A percentile compares a stretch with the other conserved stretches of the same genome.
Evolutionary conservation across 2,888 invertebrate species (phyloP).

Genomic region (Lepidochrysops patricia): DNA sequence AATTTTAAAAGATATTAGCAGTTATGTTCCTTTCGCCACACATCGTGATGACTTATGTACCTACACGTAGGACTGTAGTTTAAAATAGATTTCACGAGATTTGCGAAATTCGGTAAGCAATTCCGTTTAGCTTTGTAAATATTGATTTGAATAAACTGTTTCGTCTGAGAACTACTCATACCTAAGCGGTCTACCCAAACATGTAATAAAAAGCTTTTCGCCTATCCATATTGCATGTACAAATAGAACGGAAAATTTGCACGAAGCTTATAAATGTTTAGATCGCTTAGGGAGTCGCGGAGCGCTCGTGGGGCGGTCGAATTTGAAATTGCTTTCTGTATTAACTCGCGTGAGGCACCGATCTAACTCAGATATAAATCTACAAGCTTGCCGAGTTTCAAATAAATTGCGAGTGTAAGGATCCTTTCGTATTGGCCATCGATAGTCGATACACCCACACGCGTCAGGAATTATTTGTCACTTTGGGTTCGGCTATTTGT

Average conservation of each 20-base stretch:
- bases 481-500: constrained; percentile 42
- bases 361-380: constrained; percentile 63
- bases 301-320: constrained; percentile 35
- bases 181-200: no score
- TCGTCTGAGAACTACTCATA: no score
- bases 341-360: constrained; percentile 53
- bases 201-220: no score
- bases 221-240: background rate
- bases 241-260: background rate
- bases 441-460: constrained; percentile 29
- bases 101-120: no score
- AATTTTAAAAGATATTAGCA: no score
- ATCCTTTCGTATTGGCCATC: constrained; percentile 45
- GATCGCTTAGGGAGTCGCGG: constrained; percentile 29
- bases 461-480: constrained; percentile 45
- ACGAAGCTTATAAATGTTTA: background rate
- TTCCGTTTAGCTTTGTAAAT: no score
- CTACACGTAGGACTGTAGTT: no score
- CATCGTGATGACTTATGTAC: no score
- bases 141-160: no score
- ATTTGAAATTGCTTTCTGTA: constrained; percentile 55
- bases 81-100: no score
- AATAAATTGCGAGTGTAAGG: constrained; percentile 63
- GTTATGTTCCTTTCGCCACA: no score
- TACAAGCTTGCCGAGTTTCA: constrained; percentile 53